Evolutionary conservation across 2,797 vertebrate genomes (phyloP).

Genomic region (Epinephelus coioides): DNA sequence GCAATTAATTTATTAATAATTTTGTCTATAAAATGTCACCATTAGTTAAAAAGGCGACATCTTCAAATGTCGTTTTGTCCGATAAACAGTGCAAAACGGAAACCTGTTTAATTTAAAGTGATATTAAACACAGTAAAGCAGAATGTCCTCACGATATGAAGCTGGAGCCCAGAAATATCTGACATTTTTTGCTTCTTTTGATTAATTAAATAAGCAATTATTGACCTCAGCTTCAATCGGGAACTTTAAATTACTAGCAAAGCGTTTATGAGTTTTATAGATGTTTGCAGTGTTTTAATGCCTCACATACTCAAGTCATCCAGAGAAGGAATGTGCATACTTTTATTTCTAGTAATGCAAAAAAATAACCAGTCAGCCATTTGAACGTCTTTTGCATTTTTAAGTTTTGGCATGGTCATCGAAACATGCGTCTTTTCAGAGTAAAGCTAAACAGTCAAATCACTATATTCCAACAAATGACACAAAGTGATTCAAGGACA

Average conservation of each 20-base stretch:
- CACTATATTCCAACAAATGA: conserved; percentile 68
- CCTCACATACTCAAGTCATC: conserved; percentile 14
- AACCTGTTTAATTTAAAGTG: not conserved
- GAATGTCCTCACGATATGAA: not conserved
- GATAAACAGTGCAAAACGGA: not conserved
- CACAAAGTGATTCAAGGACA: conserved; percentile 56
- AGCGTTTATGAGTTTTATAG: not conserved
- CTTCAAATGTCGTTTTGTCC: not conserved
- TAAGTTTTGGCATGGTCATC: conserved; percentile 63
- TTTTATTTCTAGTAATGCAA: conserved; percentile 79
- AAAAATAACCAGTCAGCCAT: conserved; percentile 69
- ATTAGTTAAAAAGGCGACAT: not conserved
- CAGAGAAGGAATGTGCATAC: conserved; percentile 37
- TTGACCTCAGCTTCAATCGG: not conserved
- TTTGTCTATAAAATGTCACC: not conserved
- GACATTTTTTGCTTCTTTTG: not conserved
- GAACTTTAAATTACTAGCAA: not conserved
- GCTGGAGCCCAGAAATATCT: not conserved
- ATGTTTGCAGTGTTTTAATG: not conserved
- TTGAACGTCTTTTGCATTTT: conserved; percentile 54
- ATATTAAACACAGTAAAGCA: not conserved
- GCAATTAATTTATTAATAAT: not conserved
- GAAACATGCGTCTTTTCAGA: conserved; percentile 62
- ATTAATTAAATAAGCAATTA: not conserved
- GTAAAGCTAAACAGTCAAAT: conserved; percentile 70